phyloP scores from a whole-genome alignment of 2,797 vertebrate species.

The Sorex maritimensis region DNA sequence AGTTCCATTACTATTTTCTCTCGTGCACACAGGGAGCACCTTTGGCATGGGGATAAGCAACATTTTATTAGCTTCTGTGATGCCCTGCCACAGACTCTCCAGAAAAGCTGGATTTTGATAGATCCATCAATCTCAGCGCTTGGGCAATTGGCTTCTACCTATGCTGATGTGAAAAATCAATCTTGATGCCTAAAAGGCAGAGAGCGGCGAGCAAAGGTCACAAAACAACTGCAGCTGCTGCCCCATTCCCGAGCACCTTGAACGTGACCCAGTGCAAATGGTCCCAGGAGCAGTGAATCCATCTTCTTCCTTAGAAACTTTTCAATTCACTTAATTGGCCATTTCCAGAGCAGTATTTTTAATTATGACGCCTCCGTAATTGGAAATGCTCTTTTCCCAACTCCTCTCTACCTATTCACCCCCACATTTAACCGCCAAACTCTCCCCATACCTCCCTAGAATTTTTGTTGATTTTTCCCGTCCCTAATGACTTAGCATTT shows the following conservation, averaged over 20 bases:
- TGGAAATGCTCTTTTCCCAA: background rate
- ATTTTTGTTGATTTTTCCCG: background rate
- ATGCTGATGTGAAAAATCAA: conserved; percentile 85
- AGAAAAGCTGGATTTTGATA: conserved; percentile 83
- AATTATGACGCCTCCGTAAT: background rate
- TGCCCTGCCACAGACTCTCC: conserved; percentile 44
- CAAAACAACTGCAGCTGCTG: conserved; percentile 60
- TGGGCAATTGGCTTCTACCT: conserved; percentile 79
- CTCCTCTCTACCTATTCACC: background rate
- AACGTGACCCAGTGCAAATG: background rate
- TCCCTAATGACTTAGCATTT: background rate
- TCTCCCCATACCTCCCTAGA: background rate
- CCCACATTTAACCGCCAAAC: background rate
- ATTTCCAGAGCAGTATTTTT: background rate
- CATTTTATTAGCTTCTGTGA: conserved; percentile 72
- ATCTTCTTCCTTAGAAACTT: conserved; percentile 12
- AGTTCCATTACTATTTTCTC: conserved; percentile 55
- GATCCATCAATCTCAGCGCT: conserved; percentile 71
- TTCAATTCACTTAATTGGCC: background rate
- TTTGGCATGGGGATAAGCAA: conserved; percentile 40
- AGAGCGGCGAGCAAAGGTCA: conserved; percentile 79
- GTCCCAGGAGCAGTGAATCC: conserved; percentile 36
- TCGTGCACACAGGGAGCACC: background rate
- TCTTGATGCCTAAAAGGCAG: conserved; percentile 83
- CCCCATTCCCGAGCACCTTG: no score